Evolutionary conservation across 2,888 invertebrate species (phyloP), one percentile per base, ranked within the genome.

Genomic region (Thecocarcelia acutangulata): DNA sequence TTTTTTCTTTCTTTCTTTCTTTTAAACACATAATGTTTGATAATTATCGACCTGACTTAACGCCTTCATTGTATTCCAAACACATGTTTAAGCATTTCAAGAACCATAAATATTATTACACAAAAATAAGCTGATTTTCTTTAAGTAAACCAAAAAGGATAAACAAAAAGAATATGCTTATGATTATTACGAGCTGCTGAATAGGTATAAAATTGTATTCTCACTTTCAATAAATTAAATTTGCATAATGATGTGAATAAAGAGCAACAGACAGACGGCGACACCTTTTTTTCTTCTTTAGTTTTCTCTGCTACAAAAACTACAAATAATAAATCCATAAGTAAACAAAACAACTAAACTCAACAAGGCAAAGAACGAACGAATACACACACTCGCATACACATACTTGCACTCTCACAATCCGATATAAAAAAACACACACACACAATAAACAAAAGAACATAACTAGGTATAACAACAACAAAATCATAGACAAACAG

Each of bases 211-310:
- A 46, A 19, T 70, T 44, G 21, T 64, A 37, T 66, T 79, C 78
- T 78, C 78, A 75, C 78, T 82, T 82, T 82, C 74, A 78, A 82
- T 68, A 78, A 70, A 77, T 77, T 69, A 52, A 82, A 77, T 82
- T 77, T 82, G 69, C 81, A 82, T 70, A 64, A 74, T 66, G 64
- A 82, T 77, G 74, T 64, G 64, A 82, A 69, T 64, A 42, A 58
- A 78, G 54, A 74, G 44, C 19, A 61, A 33, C 52, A 40, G 54
- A 48, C 52, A 70, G 52, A 48, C 70, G 40, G 52, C 50, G 50
- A 37, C 61, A 80, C 58, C 52, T 70, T 68, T 17, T 54, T 33
- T 1, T 33, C 59, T 59, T 21, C 11, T 17, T 19, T 44, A 6
- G 6, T 44, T 21, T 50, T n/a, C 15, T 54, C 8, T 33, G 48